Evolutionary conservation across 2,797 vertebrate species (phyloP).

Genomic region (Manis pentadactyla): DNA sequence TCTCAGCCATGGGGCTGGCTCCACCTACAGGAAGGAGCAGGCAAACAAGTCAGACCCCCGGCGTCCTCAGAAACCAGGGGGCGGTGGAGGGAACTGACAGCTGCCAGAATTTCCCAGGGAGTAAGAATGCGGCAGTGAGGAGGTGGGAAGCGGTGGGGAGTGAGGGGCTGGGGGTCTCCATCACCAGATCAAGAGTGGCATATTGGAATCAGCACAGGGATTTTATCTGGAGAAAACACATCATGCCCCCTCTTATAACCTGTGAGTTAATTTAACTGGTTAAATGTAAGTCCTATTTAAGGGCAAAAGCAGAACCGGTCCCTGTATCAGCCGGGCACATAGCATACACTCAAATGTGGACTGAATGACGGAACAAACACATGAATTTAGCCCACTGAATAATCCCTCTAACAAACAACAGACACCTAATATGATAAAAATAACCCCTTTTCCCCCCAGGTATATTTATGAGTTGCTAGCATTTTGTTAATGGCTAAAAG

Average conservation of each 20-base stretch:
- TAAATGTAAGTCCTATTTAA: background rate
- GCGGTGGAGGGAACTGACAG: background rate
- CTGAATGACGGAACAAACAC: background rate
- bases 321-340: background rate
- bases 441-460: background rate
- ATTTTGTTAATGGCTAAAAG: background rate
- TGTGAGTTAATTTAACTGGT: background rate
- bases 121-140: background rate
- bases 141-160: background rate
- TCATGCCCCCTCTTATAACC: background rate
- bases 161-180: background rate
- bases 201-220: background rate
- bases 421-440: background rate
- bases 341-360: too few species aligned
- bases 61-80: background rate
- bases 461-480: background rate
- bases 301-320: background rate
- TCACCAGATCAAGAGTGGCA: background rate
- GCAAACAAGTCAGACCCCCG: background rate
- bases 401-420: background rate
- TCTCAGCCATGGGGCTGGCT: constrained; percentile 82
- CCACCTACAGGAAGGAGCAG: constrained; percentile 85
- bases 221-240: background rate
- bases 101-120: background rate
- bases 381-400: background rate